Base-by-base conservation (phyloP, 1,140 invertebrate genomes). In the Drosophila suzukii region DNA sequence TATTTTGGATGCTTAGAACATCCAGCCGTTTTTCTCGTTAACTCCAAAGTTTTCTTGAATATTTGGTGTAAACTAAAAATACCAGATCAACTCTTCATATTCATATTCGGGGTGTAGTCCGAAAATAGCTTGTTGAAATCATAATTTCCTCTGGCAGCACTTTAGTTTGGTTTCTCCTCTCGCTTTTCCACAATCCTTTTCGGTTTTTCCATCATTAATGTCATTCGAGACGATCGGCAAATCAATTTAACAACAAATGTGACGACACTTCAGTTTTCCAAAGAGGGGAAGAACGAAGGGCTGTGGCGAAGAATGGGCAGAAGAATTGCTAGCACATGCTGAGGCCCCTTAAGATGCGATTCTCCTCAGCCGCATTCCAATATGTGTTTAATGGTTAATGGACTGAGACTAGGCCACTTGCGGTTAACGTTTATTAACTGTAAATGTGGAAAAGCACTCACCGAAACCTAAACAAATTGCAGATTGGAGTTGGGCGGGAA, bases 221-320 rank as follows among this genome's bases (percentile, higher is more conserved):
- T 55, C 78, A 85, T 32, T 24, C 46, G 59, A 71, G 81, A 83
- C 79, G 63, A 82, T 89, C 82, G 79, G 72, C 79, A 70, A 78
- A 83, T 79, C 76, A 77, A 88, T 86, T 88, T 63, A 55, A 55
- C 59, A 78, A 78, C 78, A 88, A 82, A 86, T 85, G 83, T 53
- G 71, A 88, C 83, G 73, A 78, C 75, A 78, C 49, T 68, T 54
- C 32, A 54, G 50, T 11, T 56, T 60, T 38, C 12, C 58, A 2
- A 7, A 43, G 10, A 15, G 10, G 41, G 39, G 39, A 20, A 39
- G 38, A 46, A 50, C 34, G 34, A 20, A 15, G 43, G 43, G 15
- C 15, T 44, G 43, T 8, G 49, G 12, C 13, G 0, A 54, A 49
- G 59, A 70, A 60, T 27, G 6, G 17, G 24, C 47, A 11, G 12